These are phyloP conservation scores for Melozone crissalis DNA, from an alignment of 2,113 vertebrate genomes.

Conservation along the genomic window DNA sequence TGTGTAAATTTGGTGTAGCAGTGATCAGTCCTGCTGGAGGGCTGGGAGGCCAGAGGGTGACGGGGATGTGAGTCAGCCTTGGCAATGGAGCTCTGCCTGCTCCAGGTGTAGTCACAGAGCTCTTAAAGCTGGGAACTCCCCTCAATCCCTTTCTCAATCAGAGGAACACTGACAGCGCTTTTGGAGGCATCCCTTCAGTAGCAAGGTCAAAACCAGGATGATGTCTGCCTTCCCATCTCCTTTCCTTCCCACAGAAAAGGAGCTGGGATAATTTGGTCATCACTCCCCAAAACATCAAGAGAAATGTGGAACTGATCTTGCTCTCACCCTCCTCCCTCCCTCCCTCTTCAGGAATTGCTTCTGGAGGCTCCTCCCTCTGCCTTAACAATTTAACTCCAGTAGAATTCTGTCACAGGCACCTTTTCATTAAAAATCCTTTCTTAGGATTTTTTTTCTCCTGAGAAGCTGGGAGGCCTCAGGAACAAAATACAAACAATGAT, in stretches of 20 bases:
- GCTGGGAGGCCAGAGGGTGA: neutral
- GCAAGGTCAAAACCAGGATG: accelerated
- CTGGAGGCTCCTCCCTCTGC: neutral
- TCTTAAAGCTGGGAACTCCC: neutral
- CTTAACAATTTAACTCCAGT: neutral
- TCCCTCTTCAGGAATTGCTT: neutral
- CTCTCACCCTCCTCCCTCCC: neutral
- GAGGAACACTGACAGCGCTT: neutral
- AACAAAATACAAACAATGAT: too few species aligned
- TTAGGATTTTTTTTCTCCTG: too few species aligned
- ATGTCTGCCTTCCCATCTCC: neutral
- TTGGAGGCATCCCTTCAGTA: neutral
- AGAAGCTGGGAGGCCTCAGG: too few species aligned
- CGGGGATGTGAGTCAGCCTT: too few species aligned
- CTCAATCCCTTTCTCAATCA: neutral
- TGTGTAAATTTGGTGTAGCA: neutral
- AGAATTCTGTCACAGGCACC: too few species aligned
- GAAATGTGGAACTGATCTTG: neutral
- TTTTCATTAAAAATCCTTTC: too few species aligned
- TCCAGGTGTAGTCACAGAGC: neutral
- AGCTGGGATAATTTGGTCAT: neutral
- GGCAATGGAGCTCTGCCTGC: neutral
- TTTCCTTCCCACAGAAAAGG: neutral
- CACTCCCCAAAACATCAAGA: neutral
- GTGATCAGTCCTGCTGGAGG: neutral